Conservation (phyloP, 2,888 invertebrate species). For the Standfussiana lucernea region DNA sequence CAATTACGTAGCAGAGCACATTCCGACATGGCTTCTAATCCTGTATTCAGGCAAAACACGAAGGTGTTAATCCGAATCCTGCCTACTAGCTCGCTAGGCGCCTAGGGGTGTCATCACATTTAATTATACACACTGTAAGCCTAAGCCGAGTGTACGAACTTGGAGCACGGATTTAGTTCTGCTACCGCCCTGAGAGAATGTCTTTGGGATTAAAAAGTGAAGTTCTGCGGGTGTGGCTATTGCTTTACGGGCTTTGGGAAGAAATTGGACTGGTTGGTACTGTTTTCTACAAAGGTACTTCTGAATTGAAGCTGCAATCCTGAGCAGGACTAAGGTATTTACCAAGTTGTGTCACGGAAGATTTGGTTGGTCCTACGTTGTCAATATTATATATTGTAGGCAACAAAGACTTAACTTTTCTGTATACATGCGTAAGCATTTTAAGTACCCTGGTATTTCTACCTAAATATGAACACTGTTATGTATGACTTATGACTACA, state of each 20-base stretch:
- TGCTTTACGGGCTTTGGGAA: background rate
- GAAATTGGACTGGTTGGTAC: background rate
- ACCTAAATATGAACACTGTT: background rate
- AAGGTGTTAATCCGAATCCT: constrained; percentile 62
- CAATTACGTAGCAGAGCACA: constrained; percentile 40
- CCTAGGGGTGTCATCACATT: constrained; percentile 63
- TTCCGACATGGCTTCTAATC: constrained; percentile 50
- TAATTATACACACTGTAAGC: constrained; percentile 64
- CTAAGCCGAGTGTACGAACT: constrained; percentile 58
- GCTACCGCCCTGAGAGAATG: constrained; percentile 21
- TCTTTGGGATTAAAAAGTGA: constrained; percentile 36
- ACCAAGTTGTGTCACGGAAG: background rate
- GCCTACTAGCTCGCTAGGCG: constrained; percentile 40
- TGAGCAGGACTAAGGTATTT: background rate
- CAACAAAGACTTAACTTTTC: background rate
- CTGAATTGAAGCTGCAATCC: background rate
- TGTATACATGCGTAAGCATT: background rate
- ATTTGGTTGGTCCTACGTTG: background rate
- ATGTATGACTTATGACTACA: background rate
- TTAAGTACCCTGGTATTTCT: background rate
- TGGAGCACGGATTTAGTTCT: constrained; percentile 56
- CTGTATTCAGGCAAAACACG: constrained; percentile 52
- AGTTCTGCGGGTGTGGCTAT: background rate
- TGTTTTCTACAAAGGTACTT: background rate
- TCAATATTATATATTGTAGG: background rate